A percentile compares a stretch with the other conserved stretches of the same genome.
phyloP scores from a whole-genome alignment of 1,140 invertebrate genomes.

The Helicoverpa armigera region DNA sequence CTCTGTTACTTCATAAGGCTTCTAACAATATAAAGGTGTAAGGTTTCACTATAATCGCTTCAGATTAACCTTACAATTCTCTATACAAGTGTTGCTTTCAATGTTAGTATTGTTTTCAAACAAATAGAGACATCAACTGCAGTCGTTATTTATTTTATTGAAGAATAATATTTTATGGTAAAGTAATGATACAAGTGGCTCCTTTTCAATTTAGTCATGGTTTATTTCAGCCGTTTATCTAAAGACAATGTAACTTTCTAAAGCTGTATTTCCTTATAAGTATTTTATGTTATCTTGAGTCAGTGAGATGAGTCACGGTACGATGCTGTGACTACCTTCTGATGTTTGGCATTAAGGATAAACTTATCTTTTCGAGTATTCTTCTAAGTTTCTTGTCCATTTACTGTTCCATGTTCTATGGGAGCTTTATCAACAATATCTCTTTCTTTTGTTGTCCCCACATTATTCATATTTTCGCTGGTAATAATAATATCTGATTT shows the following conservation, averaged over 20 bases:
- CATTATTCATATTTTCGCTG: no score
- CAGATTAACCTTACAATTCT: background rate
- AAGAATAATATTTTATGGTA: background rate
- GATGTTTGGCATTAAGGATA: background rate
- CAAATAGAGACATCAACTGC: background rate
- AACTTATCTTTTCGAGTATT: no score
- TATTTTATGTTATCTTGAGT: background rate
- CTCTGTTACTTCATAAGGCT: conserved; percentile 5
- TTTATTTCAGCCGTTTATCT: background rate
- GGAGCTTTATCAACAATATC: no score
- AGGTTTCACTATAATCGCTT: conserved; percentile 25
- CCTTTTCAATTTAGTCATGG: background rate
- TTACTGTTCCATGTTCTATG: no score
- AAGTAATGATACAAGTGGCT: background rate
- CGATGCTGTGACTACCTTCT: background rate
- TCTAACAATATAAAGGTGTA: conserved; percentile 35
- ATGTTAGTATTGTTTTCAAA: background rate
- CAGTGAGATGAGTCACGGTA: background rate
- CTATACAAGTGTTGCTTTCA: conserved; percentile 11
- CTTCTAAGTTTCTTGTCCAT: no score
- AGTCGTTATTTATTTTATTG: background rate
- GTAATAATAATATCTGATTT: no score
- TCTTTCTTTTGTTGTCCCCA: no score
- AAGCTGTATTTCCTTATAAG: background rate
- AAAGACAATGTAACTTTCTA: background rate